Conservation (phyloP, 2,888 invertebrate species). For the Glaucopsyche alexis region DNA sequence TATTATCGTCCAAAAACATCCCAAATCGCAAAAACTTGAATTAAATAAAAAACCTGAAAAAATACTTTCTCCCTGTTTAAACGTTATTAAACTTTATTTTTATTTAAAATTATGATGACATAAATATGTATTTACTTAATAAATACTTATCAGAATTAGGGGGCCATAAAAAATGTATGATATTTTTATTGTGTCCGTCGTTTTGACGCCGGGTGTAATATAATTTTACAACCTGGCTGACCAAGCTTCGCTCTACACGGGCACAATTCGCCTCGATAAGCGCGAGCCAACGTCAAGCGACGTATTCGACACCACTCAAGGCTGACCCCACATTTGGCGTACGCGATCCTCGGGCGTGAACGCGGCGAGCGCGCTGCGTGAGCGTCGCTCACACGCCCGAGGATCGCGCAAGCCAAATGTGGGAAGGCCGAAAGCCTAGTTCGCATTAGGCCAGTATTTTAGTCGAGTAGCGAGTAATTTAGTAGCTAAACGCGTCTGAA, state of each 20-base stretch:
- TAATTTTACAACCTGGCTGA: conserved; percentile 2
- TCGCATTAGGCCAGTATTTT: too few relatives aligned
- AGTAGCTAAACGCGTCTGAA: too few relatives aligned
- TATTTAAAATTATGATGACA: conserved; percentile 11
- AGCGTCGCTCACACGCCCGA: too few relatives aligned
- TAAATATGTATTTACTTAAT: conserved; percentile 19
- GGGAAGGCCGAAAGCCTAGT: too few relatives aligned
- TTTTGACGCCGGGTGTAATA: conserved; percentile 2
- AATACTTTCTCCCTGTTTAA: background rate
- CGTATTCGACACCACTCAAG: background rate
- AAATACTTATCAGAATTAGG: conserved; percentile 8
- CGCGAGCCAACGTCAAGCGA: background rate
- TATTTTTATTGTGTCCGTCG: background rate
- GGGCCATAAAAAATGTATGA: background rate
- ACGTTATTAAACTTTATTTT: background rate
- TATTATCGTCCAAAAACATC: too few relatives aligned
- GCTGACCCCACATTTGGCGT: too few relatives aligned
- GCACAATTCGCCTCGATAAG: background rate
- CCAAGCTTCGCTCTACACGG: background rate
- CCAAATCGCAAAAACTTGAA: background rate
- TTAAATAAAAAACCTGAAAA: background rate
- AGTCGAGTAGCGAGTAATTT: too few relatives aligned
- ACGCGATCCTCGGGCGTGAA: too few relatives aligned
- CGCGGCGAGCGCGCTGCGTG: too few relatives aligned
- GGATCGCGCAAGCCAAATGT: too few relatives aligned